phyloP scores from a whole-genome alignment of 1,140 invertebrate genomes.

The Paraescarpia echinospica region DNA sequence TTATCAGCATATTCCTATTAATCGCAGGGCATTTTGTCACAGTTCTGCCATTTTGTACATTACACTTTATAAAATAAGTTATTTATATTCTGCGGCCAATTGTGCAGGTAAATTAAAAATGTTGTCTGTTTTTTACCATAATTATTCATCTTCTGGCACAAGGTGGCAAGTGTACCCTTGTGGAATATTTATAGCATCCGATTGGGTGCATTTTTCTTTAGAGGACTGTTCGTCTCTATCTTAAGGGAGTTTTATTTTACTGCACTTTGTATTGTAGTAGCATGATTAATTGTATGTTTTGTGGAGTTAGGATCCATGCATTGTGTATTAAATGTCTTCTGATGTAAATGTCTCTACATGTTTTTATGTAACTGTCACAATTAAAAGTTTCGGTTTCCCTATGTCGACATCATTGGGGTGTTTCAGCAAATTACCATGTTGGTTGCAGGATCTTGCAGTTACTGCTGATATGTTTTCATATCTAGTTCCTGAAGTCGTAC shows the following conservation, averaged over 20 bases:
- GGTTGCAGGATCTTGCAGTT: not conserved
- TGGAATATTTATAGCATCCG: not conserved
- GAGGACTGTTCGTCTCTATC: not conserved
- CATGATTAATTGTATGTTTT: not conserved
- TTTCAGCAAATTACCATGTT: not conserved
- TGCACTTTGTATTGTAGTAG: not conserved
- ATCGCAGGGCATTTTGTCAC: no score
- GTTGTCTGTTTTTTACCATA: no score
- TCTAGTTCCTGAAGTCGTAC: not conserved
- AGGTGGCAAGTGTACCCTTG: no score
- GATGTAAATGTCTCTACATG: not conserved
- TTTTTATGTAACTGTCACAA: not conserved
- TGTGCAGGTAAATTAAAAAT: no score
- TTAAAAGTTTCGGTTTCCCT: not conserved
- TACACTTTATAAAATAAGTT: no score
- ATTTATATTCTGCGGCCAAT: no score
- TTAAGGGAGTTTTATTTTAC: not conserved
- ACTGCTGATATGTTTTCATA: not conserved
- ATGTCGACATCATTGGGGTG: not conserved
- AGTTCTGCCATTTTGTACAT: no score
- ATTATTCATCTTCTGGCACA: no score
- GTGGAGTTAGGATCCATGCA: not conserved
- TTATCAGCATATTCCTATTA: not conserved
- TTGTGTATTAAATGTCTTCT: not conserved
- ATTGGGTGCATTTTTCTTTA: not conserved